Percentiles rank a stretch among this genome's conserved stretches.
Conservation (phyloP, 2,113 vertebrate species). For the Menidia beryllina region DNA sequence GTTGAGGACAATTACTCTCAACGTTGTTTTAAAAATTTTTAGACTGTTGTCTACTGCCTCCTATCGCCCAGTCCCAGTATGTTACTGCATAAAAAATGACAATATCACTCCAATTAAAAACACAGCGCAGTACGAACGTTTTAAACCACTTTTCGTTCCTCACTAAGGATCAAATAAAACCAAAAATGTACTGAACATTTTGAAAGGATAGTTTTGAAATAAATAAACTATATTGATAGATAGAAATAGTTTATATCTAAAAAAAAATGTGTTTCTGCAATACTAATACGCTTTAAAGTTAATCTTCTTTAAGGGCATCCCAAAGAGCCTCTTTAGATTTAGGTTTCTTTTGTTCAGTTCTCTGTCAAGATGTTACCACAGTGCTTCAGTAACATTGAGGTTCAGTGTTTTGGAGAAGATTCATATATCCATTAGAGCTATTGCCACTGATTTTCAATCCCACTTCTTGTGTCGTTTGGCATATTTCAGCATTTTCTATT, state of each 20-base stretch:
- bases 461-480: background rate
- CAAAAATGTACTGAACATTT: too few relatives aligned
- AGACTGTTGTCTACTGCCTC: conserved; percentile 56
- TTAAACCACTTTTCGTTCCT: background rate
- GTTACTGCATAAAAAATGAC: background rate
- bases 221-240: too few relatives aligned
- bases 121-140: too few relatives aligned
- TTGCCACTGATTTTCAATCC: background rate
- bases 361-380: too few relatives aligned
- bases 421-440: background rate
- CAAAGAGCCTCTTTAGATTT: too few relatives aligned
- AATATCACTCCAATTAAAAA: conserved; percentile 28
- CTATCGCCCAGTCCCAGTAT: conserved; percentile 36
- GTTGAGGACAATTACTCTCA: background rate
- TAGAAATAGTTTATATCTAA: too few relatives aligned
- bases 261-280: too few relatives aligned
- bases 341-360: too few relatives aligned
- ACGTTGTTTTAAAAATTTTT: background rate
- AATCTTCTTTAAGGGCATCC: too few relatives aligned
- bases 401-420: background rate
- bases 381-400: too few relatives aligned
- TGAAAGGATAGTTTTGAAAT: too few relatives aligned
- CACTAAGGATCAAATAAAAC: background rate
- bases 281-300: too few relatives aligned
- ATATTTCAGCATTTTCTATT: background rate